Conservation (phyloP, 2,888 invertebrate species). For the Archaeoteleia sp. region DNA sequence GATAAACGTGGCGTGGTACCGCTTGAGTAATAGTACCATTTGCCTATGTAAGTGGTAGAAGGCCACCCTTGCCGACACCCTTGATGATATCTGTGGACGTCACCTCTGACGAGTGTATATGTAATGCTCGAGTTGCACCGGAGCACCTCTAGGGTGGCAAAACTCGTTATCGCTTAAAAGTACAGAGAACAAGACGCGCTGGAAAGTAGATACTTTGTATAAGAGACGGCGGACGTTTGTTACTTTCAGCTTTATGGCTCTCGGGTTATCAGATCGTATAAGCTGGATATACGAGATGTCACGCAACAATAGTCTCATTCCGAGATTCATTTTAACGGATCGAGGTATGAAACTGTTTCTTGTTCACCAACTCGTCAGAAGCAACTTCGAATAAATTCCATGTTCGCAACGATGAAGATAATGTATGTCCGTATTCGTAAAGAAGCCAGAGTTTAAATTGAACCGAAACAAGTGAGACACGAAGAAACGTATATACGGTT, state of each 20-base stretch:
- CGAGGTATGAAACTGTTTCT: conserved; percentile 52
- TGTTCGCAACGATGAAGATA: conserved; percentile 29
- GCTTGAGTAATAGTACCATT: conserved; percentile 40
- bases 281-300: conserved; percentile 49
- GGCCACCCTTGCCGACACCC: conserved; percentile 33
- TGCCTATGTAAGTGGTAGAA: conserved; percentile 22
- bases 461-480: conserved; percentile 1
- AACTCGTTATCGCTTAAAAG: conserved; percentile 65
- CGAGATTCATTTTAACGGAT: conserved; percentile 39
- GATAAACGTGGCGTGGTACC: conserved; percentile 36
- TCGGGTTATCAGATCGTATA: conserved; percentile 46
- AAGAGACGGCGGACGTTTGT: conserved; percentile 62
- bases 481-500: conserved; percentile 6
- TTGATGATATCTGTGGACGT: conserved; percentile 43
- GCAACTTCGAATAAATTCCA: conserved; percentile 23
- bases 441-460: conserved; percentile 10
- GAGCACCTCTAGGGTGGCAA: conserved; percentile 49
- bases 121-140: conserved; percentile 33
- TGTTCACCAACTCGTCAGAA: conserved; percentile 37
- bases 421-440: conserved; percentile 10
- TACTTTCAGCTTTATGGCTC: conserved; percentile 54
- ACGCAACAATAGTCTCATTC: conserved; percentile 45
- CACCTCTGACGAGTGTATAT: conserved; percentile 35
- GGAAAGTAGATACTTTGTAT: conserved; percentile 63
- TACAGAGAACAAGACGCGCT: conserved; percentile 59